phyloP scores from a whole-genome alignment of 2,888 invertebrate genomes.

The Calameuta pallipes region DNA sequence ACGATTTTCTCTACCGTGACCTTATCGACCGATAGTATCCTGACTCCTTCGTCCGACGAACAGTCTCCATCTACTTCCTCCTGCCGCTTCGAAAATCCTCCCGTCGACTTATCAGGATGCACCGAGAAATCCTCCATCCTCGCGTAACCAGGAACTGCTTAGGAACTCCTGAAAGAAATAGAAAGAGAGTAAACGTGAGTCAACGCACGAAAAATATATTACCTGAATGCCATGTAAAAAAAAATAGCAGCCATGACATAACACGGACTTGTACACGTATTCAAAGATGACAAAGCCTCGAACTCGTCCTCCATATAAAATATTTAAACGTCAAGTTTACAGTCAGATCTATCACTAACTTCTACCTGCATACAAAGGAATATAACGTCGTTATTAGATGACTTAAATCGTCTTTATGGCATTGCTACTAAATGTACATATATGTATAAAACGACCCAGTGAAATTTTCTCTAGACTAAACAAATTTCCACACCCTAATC shows the following conservation, averaged over 20 bases:
- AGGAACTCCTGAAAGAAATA: slow-evolving; percentile 26
- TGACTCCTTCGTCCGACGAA: slow-evolving; percentile 21
- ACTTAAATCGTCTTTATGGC: neutral
- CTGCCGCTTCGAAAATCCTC: neutral
- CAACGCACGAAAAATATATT: neutral
- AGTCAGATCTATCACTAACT: neutral
- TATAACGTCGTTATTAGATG: neutral
- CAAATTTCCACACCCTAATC: neutral
- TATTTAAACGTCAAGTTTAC: neutral
- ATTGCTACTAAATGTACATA: neutral
- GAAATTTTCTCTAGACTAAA: neutral
- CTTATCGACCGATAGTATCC: slow-evolving; percentile 47
- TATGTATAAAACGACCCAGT: neutral
- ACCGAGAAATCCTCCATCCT: slow-evolving; percentile 31
- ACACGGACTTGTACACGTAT: neutral
- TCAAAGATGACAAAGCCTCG: neutral
- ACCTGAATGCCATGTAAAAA: neutral
- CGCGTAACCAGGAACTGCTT: slow-evolving; percentile 6
- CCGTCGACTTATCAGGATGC: neutral
- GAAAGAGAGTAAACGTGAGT: neutral
- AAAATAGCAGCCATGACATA: neutral
- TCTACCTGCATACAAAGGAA: neutral
- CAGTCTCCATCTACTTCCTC: neutral
- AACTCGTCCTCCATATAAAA: neutral
- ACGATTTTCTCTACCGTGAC: slow-evolving; percentile 50